Base-by-base conservation (phyloP, 2,888 invertebrate genomes). In the Xestia ashworthii region DNA sequence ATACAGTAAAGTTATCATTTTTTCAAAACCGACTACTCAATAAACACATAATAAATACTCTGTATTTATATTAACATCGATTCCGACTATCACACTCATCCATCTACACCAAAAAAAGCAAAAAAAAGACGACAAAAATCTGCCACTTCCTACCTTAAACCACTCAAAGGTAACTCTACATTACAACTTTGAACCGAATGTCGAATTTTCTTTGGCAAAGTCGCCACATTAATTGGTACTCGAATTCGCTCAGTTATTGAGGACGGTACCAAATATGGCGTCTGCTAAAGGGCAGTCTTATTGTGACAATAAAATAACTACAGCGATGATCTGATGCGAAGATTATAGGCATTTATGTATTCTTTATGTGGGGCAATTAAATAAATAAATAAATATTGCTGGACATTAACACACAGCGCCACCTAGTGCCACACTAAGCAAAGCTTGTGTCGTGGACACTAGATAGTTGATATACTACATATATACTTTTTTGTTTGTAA, bases 11-110 rank as follows among this genome's bases (percentile, higher is more conserved):
- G 5, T 14, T 44, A 44, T 6, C 0, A n/a, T 11, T 53, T 53
- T 14, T 64, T 38, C 5, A 65, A 46, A 50, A 46, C 3, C 11
- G 9, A 46, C 6, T 44, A 32, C 32, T 32, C 3, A 22, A 71
- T 41, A 82, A 81, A 82, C 66, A 74, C 71, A 82, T n/a, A 82
- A 83, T 83, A 78, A 82, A 83, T 65, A 83, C 41, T 12, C 44
- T 14, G n/a, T 16, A 74, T 78, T 83, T 78, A 83, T 72, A 74
- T 78, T 14, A 67, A 79, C 67, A 68, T 82, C 83, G 62, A 83
- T 78, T 74, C 25, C 32, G 46, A 70, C 38, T 60, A 81, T 83
- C 82, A n/a, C 5, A 19, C 38, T 19, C 83, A 83, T 79, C 67
- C 60, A 74, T 82, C 25, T 64, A 55, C 50, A 38, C 16, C 6